Conservation (phyloP, 2,113 vertebrate genomes). For the Sitta europaea region DNA sequence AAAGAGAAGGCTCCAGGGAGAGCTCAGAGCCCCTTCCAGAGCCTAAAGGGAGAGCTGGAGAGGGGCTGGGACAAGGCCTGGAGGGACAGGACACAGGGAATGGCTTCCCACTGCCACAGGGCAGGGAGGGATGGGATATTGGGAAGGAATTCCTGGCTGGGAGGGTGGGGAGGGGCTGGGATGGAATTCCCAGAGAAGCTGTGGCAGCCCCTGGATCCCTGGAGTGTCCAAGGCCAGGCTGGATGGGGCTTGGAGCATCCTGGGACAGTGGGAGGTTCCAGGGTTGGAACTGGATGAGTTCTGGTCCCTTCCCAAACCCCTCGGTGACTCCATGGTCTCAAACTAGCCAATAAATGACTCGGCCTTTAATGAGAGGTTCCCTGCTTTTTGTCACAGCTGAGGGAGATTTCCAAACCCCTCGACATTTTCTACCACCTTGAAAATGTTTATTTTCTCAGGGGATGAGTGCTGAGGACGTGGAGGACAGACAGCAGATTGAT, state of each 20-base stretch:
- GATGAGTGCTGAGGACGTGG: fast-evolving
- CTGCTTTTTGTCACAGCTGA: not conserved
- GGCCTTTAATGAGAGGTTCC: not conserved
- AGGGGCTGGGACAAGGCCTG: not conserved
- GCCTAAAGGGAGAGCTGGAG: not conserved
- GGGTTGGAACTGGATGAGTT: not conserved
- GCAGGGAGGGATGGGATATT: fast-evolving
- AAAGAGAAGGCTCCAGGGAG: not conserved
- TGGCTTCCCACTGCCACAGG: not conserved
- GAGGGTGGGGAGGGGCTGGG: not conserved
- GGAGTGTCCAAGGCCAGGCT: fast-evolving
- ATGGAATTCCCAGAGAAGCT: not conserved
- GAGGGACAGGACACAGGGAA: not conserved
- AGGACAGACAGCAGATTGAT: not conserved
- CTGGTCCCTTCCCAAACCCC: not conserved
- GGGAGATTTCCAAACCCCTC: not conserved
- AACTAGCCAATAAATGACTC: not conserved
- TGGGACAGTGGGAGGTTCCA: fast-evolving
- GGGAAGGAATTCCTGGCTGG: fast-evolving
- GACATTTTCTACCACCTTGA: not conserved
- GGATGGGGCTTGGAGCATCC: fast-evolving
- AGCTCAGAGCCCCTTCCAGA: not conserved
- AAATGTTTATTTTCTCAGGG: fast-evolving
- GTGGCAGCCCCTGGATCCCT: not conserved
- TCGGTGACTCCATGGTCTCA: not conserved